These are phyloP conservation scores for Lampris megalopsis DNA, from an alignment of 2,113 vertebrate species.

Conservation along the genomic window DNA sequence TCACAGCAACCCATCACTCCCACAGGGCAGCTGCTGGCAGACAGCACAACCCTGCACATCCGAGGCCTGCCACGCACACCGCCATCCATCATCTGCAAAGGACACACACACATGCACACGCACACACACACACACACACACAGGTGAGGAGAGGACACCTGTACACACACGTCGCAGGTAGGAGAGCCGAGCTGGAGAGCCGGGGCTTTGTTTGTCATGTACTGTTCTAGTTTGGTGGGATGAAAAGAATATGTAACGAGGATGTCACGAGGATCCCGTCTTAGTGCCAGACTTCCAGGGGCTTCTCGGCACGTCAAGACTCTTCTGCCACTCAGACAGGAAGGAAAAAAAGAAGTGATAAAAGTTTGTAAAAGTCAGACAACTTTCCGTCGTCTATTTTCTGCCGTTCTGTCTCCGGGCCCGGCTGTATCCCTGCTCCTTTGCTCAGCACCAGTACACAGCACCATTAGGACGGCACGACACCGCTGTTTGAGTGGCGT, in stretches of 20 bases:
- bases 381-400: constrained; percentile 4
- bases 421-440: constrained; percentile 1
- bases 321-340: neutral
- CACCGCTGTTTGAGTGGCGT: neutral
- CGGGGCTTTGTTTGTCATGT: too few species aligned
- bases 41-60: neutral
- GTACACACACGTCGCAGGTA: too few species aligned
- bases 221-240: neutral
- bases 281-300: neutral
- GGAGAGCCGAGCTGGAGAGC: too few species aligned
- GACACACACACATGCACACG: neutral
- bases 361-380: constrained; percentile 22
- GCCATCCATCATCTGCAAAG: neutral
- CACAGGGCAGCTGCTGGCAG: constrained; percentile 24
- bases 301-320: neutral
- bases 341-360: neutral
- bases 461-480: constrained; percentile 35
- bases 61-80: neutral
- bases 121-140: neutral
- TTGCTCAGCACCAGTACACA: constrained; percentile 23
- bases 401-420: constrained; percentile 7
- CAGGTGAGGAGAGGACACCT: too few species aligned
- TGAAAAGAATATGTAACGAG: neutral
- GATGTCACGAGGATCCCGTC: neutral
- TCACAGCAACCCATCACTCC: constrained; percentile 35